These are phyloP conservation scores for Coptodon bakossiorum DNA, from an alignment of 2,113 vertebrate genomes.

Conservation along the genomic window DNA sequence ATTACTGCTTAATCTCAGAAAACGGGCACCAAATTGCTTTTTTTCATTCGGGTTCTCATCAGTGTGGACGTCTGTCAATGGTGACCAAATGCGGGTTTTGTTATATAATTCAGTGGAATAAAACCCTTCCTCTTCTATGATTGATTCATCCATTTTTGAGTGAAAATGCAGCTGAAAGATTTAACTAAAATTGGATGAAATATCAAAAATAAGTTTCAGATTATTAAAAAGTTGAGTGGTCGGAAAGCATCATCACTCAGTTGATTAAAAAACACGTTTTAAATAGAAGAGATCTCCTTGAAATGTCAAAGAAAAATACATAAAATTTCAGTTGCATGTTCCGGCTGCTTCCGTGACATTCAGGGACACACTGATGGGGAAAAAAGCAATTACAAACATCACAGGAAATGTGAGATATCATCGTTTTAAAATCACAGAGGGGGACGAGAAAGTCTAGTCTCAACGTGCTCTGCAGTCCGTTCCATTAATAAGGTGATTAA, in stretches of 20 bases:
- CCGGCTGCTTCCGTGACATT: not conserved
- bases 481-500: slow-evolving; percentile 20
- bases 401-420: slow-evolving; percentile 29
- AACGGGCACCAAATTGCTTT: slow-evolving; percentile 19
- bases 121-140: not conserved
- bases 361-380: not conserved
- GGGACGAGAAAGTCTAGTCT: not conserved
- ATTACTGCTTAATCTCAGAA: slow-evolving; percentile 40
- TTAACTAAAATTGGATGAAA: not conserved
- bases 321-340: not conserved
- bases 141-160: not conserved
- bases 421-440: slow-evolving; percentile 7
- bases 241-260: not conserved
- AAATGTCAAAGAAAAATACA: not conserved
- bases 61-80: not conserved
- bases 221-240: not conserved
- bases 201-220: not conserved
- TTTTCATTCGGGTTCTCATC: slow-evolving; percentile 13
- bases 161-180: not conserved
- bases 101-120: not conserved
- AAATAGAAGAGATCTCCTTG: not conserved
- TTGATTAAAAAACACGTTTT: not conserved
- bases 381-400: slow-evolving; percentile 47
- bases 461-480: not conserved
- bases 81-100: not conserved